Evolutionary conservation across 2,113 vertebrate genomes (phyloP).

Genomic region (Neolamprologus modestus): DNA sequence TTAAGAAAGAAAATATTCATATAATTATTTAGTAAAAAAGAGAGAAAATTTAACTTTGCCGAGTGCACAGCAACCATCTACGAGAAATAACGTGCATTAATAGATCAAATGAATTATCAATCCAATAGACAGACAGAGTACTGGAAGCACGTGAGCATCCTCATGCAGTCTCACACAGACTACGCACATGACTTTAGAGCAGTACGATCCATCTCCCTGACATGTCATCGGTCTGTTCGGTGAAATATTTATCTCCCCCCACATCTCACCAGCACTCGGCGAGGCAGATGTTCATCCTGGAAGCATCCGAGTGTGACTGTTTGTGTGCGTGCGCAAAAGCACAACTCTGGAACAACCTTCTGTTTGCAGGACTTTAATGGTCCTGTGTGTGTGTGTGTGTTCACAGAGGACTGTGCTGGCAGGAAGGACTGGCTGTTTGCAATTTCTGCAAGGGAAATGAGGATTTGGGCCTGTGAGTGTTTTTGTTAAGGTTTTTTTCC

Average conservation of each 20-base stretch:
- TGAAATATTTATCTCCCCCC: slow-evolving; percentile 4
- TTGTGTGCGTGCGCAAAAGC: neutral
- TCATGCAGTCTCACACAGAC: neutral
- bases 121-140: neutral
- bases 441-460: neutral
- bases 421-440: neutral
- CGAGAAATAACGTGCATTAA: neutral
- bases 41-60: neutral
- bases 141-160: neutral
- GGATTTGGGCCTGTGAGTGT: neutral
- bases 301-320: neutral
- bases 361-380: neutral
- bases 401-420: neutral
- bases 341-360: neutral
- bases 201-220: neutral
- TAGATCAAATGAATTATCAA: neutral
- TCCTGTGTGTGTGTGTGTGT: neutral
- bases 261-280: neutral
- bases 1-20: neutral
- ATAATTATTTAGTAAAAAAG: neutral
- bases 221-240: neutral
- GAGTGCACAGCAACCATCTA: neutral
- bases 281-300: neutral
- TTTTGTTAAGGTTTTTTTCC: neutral
- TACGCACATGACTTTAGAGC: neutral